Base-by-base conservation (phyloP, 1,140 invertebrate species). In the Odontomachus brunneus region DNA sequence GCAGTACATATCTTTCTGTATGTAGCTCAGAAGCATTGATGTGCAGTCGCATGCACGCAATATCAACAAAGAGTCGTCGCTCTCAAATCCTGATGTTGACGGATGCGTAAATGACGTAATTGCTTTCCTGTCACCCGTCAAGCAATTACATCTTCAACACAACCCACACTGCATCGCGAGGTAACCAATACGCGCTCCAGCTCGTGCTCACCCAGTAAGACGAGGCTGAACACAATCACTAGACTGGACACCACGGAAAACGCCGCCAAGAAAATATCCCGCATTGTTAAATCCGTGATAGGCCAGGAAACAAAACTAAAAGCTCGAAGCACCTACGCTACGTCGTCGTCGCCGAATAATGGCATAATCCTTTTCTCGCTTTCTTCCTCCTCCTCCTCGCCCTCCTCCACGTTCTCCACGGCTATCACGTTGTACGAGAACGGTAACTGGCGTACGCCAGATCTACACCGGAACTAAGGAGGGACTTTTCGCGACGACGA, bases 201-300 rank as follows among this genome's bases (percentile, higher is more conserved):
- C n/a, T 73, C 24, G 26, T 81, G 87, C 89, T 94, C 93, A 95
- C 95, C 95, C 69, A 94, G 86, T 62, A 91, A 88, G 60, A 95
- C 94, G 71, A 95, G 94, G 44, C 94, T 84, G 81, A 95, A 89
- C 17, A 95, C 94, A 75, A 95, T 86, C 22, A 94, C 82, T 49
- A 95, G 76, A 72, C 94, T 95, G 53, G 92, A 91, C 84, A 95
- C 81, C 69, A 95, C 89, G 33, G 94, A 95, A 73, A 95, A 89
- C 82, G 93, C 85, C 65, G 94, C 92, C 63, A 95, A 83, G 62
- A 95, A 73, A 71, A 94, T 89, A 84, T 95, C 94, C 92, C 92
- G 94, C 95, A 95, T 95, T 78, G 84, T 85, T 84, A 82, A 78
- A 81, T 81, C 29, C 78, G 72, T 44, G 26, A 75, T 84, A 38